Percentiles rank a stretch among this genome's conserved stretches.
phyloP scores from a whole-genome alignment of 2,797 vertebrate genomes.

The Acrossocheilus wenchowensis region DNA sequence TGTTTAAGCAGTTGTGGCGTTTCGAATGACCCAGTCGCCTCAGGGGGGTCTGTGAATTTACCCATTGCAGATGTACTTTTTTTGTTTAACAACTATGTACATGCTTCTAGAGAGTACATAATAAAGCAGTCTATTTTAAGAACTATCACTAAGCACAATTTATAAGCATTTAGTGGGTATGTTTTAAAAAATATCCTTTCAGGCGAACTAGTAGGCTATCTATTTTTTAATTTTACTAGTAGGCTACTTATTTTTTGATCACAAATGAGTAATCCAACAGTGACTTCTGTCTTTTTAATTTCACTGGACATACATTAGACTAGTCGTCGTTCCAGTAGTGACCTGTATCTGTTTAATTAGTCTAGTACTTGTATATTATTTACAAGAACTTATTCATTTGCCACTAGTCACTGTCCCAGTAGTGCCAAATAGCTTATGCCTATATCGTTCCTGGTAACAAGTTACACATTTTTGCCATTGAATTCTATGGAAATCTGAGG shows the following conservation, averaged over 20 bases:
- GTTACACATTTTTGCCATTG: not conserved
- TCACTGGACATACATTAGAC: not conserved
- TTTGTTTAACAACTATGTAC: conserved; percentile 11
- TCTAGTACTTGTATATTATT: not conserved
- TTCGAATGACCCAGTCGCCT: conserved; percentile 12
- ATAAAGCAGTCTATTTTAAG: conserved; percentile 34
- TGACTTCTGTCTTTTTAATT: not conserved
- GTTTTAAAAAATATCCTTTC: not conserved
- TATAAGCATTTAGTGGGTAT: not conserved
- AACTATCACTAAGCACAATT: not conserved
- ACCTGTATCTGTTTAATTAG: not conserved
- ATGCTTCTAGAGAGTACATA: conserved; percentile 1
- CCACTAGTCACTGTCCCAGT: not conserved
- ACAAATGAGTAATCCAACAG: not conserved
- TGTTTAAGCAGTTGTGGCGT: conserved; percentile 32
- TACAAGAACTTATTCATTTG: not conserved
- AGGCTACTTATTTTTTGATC: not conserved
- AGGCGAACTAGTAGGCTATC: not conserved
- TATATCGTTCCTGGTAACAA: not conserved
- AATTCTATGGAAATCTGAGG: not conserved
- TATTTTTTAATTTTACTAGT: not conserved
- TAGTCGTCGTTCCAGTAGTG: not conserved
- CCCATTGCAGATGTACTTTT: conserved; percentile 31
- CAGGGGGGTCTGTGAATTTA: conserved; percentile 4
- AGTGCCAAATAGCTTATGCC: not conserved